Evolutionary conservation across 2,113 vertebrate species (phyloP), one percentile per base, ranked within the genome.

Genomic region (Mionectes macconnelli): DNA sequence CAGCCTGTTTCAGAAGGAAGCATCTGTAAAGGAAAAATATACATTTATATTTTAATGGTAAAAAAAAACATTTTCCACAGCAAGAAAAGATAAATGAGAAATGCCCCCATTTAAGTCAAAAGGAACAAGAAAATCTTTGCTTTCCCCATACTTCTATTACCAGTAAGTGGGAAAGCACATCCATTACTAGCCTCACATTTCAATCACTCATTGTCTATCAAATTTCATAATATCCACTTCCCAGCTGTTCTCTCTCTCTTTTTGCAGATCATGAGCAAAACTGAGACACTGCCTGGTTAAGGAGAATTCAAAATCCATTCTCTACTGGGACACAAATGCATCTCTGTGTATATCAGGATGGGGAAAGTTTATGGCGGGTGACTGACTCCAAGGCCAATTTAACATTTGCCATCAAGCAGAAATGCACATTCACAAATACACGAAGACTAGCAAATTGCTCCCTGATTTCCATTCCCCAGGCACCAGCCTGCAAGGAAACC

Each of bases 361-460:
- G 75, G 70, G 88, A 69, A 95, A 89, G 96, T 97, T 97, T 95
- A 96, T 69, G 86, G 96, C 4, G 40, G 93, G 84, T 97, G 97
- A 97, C 94, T 95, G 95, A 94, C 94, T 97, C 96, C 86, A 88
- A 96, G 97, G 96, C 83, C 97, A 94, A 97, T 92, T 95, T 97
- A 89, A 73, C 93, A 92, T 95, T 97, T 97, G 97, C 96, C 92
- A 96, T 97, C 96, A 96, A 97, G 97, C 96, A 97, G 97, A 98
- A 97, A 97, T 90, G 94, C 91, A 96, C 96, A 94, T 97, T 97
- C 97, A 96, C 93, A 97, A 97, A 97, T 91, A 96, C 70, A 95
- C 94, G 52, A 63, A 82, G 92, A 95, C 93, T 62, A 94, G 95
- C 95, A 97, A 98, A 98, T 97, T 96, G 96, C 94, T 97, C 84